Base-by-base conservation (phyloP, 2,113 vertebrate genomes). In the Parotia lawesii region DNA sequence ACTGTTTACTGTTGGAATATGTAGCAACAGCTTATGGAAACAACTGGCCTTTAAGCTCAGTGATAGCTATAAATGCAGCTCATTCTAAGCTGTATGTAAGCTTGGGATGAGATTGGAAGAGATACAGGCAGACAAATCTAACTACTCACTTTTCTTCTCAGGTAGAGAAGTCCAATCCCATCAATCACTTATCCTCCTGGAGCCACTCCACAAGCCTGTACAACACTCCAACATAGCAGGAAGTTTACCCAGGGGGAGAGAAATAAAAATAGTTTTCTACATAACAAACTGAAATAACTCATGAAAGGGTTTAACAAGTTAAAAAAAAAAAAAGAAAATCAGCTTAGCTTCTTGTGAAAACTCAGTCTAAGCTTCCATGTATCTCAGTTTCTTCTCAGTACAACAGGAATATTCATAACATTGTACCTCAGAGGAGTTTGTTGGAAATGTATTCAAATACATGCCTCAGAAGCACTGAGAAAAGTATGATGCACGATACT, bases 371-470 rank as follows among this genome's bases (percentile, higher is more conserved):
- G 40, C 50, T 91, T 87, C 65, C 25, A 17, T 9, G 6, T 54
- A 35, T 66, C 54, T 80, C 27, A 16, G 19, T 57, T 86, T 40
- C 22, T 72, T 72, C 53, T 85, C 54, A 65, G 33, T 66, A 90
- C 80, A 93, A 77, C 29, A 70, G 27, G 75, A 94, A 94, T 86
- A 94, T 94, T 91, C 85, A 76, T 82, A 79, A 72, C n/a, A 50
- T 18, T 64, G 24, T 83, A 88, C 40, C 64, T 94, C 79, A 85
- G 42, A 93, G 54, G 78, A 90, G 24, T 61, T 91, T 69, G 12
- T 44, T 73, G 56, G 24, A 91, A 95, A 96, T 72, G 4, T 57
- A 92, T 90, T 91, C 75, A 90, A 95, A 76, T 58, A 54, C 71
- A 64, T 54, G 51, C 33, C 54, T 90, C 71, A 88, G 78, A 94